Conservation (phyloP, 2,888 invertebrate species). For the Oithona nana region DNA sequence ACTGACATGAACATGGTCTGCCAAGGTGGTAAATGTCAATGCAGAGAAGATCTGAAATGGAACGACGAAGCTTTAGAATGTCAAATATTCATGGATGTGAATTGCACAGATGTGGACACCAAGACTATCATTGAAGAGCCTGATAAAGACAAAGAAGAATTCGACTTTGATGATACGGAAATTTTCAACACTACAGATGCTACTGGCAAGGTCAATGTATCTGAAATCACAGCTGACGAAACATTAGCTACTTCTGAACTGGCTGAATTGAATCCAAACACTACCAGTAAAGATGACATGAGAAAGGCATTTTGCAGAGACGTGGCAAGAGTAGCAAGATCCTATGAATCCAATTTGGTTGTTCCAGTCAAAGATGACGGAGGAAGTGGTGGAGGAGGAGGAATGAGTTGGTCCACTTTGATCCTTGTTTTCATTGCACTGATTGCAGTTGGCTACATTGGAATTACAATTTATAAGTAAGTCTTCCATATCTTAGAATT, state of each 20-base stretch:
- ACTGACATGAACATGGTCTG: constrained; percentile 1
- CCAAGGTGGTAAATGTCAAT: background rate
- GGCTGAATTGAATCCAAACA: background rate
- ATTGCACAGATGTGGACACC: background rate
- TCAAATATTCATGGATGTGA: constrained; percentile 4
- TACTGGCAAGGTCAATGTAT: background rate
- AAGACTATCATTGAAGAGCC: background rate
- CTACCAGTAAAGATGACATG: background rate
- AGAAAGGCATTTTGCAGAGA: background rate
- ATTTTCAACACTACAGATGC: background rate
- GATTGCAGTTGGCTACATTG: background rate
- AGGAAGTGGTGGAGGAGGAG: background rate
- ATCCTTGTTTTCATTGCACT: background rate
- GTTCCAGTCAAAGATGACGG: too few species aligned
- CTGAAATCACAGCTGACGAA: background rate
- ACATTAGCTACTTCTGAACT: background rate
- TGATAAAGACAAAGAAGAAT: background rate
- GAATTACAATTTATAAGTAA: background rate
- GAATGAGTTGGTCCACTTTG: background rate
- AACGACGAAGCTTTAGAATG: background rate
- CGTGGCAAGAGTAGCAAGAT: background rate
- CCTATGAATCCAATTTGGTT: background rate
- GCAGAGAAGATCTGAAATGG: background rate
- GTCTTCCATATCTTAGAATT: background rate
- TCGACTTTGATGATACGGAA: background rate